Percentiles rank a stretch among this genome's conserved stretches.
These are phyloP conservation scores for Acromyrmex heyeri DNA, from an alignment of 1,140 invertebrate genomes.

Conservation along the genomic window DNA sequence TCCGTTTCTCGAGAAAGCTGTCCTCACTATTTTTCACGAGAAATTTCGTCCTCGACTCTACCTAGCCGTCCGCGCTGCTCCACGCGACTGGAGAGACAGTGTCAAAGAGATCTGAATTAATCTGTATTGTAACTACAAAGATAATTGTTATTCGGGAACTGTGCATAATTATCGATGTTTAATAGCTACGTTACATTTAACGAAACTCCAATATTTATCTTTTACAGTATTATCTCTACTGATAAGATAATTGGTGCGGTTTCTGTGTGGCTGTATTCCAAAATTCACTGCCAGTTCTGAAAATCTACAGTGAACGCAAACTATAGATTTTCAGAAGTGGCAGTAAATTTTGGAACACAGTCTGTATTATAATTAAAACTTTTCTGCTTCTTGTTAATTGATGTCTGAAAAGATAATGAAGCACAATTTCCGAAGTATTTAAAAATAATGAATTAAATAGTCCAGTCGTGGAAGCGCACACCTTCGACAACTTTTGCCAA, in stretches of 20 bases:
- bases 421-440: constrained; percentile 18
- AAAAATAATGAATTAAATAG: constrained; percentile 20
- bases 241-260: background rate
- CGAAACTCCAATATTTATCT: background rate
- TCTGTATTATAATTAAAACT: background rate
- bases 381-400: constrained; percentile 5
- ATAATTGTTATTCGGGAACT: constrained; percentile 38
- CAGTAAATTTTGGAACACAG: too few relatives aligned
- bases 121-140: constrained; percentile 3
- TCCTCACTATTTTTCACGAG: constrained; percentile 64
- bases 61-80: constrained; percentile 76
- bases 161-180: constrained; percentile 6
- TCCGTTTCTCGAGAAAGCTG: constrained; percentile 61
- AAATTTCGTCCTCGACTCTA: constrained; percentile 73
- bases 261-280: background rate
- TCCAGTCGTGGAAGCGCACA: constrained; percentile 64
- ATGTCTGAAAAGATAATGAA: background rate
- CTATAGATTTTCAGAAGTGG: too few relatives aligned
- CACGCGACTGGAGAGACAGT: constrained; percentile 60
- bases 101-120: constrained; percentile 4
- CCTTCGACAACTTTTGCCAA: constrained; percentile 67
- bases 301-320: too few relatives aligned
- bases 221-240: background rate
- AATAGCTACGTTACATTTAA: background rate
- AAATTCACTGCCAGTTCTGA: too few relatives aligned